These are phyloP conservation scores for Ferdinandea cuprea DNA, from an alignment of 2,888 invertebrate species.

Conservation along the genomic window DNA sequence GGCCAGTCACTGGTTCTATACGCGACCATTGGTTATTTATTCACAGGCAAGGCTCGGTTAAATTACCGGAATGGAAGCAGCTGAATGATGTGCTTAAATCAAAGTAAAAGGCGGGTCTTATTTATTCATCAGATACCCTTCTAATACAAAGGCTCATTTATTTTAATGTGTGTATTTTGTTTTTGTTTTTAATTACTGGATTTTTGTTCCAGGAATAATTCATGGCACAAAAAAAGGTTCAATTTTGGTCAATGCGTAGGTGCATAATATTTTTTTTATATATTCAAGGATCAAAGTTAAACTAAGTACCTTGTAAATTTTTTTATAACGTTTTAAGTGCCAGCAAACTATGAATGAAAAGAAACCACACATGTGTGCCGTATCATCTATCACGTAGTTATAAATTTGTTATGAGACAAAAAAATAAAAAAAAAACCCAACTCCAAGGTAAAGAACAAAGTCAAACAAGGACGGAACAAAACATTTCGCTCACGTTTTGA, in stretches of 20 bases:
- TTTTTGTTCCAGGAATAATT: conserved; percentile 14
- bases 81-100: conserved; percentile 41
- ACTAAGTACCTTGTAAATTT: conserved; percentile 27
- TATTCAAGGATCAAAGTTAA: conserved; percentile 20
- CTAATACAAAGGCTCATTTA: conserved; percentile 27
- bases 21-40: conserved; percentile 41
- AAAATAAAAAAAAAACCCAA: no score
- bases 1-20: conserved; percentile 38
- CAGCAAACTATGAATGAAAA: conserved; percentile 29
- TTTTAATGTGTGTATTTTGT: conserved; percentile 1
- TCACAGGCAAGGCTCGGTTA: conserved; percentile 30
- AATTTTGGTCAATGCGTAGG: background rate
- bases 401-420: conserved; percentile 26
- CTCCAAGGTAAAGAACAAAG: conserved; percentile 25
- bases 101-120: conserved; percentile 33
- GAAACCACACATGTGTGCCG: conserved; percentile 20
- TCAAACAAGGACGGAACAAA: conserved; percentile 33
- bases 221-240: conserved; percentile 1
- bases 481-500: conserved; percentile 58
- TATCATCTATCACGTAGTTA: conserved; percentile 33
- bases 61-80: conserved; percentile 43
- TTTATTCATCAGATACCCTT: conserved; percentile 42
- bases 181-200: conserved; percentile 27
- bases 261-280: background rate
- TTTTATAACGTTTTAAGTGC: conserved; percentile 35